Conservation (phyloP, 2,113 vertebrate genomes). For the Grantiella picta region DNA sequence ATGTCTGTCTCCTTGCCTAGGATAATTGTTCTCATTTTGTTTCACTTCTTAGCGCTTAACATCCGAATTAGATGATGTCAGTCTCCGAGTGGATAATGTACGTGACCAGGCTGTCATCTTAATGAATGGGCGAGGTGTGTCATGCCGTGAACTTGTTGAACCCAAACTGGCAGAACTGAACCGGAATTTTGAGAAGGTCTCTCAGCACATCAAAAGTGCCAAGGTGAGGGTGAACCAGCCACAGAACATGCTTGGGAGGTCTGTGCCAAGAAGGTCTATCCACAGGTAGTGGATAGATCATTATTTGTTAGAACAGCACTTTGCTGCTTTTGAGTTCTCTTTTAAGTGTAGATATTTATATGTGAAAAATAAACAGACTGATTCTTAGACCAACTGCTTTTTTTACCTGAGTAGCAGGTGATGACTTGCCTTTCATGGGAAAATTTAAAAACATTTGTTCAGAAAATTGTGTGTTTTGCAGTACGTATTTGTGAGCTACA, state of each 20-base stretch:
- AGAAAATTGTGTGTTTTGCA: neutral
- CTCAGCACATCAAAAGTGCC: slow-evolving; percentile 88
- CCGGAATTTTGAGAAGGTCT: slow-evolving; percentile 93
- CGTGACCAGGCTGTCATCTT: slow-evolving; percentile 87
- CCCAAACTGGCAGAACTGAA: slow-evolving; percentile 91
- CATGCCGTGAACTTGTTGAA: slow-evolving; percentile 87
- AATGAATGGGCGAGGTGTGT: slow-evolving; percentile 85
- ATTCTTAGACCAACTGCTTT: neutral
- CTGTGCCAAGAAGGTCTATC: neutral
- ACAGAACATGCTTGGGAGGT: neutral
- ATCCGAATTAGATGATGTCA: slow-evolving; percentile 85
- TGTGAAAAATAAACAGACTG: neutral
- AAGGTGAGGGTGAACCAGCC: slow-evolving; percentile 71
- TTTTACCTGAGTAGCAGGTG: neutral
- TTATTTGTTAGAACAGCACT: neutral
- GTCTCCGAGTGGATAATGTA: slow-evolving; percentile 85
- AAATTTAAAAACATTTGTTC: neutral
- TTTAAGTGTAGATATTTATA: neutral
- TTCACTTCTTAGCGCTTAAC: slow-evolving; percentile 77
- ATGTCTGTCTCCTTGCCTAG: neutral
- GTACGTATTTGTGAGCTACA: neutral
- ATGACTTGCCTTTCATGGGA: neutral
- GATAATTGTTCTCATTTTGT: neutral
- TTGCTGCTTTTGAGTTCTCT: neutral
- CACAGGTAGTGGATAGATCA: neutral